A percentile compares a stretch with the other conserved stretches of the same genome.
These are phyloP conservation scores for Doryteuthis pealeii DNA, from an alignment of 1,140 invertebrate genomes.

Conservation along the genomic window DNA sequence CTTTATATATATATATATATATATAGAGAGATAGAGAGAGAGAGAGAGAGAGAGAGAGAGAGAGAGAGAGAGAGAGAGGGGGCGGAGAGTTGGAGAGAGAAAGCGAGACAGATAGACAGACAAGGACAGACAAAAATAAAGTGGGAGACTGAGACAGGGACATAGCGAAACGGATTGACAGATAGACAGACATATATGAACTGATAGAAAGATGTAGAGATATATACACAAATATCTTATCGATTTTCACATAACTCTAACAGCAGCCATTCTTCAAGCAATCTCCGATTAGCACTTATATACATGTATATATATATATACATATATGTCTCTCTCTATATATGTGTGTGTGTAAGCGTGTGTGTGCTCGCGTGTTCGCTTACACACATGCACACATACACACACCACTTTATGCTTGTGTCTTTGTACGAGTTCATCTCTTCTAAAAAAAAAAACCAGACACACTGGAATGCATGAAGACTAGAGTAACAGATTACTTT, in stretches of 20 bases:
- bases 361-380: not conserved
- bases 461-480: no score
- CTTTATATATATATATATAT: not conserved
- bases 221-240: not conserved
- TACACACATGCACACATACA: no score
- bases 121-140: not conserved
- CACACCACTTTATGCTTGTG: no score
- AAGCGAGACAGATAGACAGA: not conserved
- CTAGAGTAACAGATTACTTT: no score
- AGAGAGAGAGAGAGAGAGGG: not conserved
- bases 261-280: not conserved
- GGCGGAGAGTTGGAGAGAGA: not conserved
- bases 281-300: no score
- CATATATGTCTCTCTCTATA: not conserved
- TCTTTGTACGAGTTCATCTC: not conserved
- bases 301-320: no score
- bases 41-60: not conserved
- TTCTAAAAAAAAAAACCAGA: no score
- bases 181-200: not conserved
- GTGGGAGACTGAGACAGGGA: conserved; percentile 1
- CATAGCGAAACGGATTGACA: not conserved
- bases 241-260: not conserved
- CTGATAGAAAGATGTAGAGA: not conserved
- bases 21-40: not conserved
- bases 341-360: not conserved